Conservation (phyloP, 1,140 invertebrate genomes). For the Heterodera carotae region DNA sequence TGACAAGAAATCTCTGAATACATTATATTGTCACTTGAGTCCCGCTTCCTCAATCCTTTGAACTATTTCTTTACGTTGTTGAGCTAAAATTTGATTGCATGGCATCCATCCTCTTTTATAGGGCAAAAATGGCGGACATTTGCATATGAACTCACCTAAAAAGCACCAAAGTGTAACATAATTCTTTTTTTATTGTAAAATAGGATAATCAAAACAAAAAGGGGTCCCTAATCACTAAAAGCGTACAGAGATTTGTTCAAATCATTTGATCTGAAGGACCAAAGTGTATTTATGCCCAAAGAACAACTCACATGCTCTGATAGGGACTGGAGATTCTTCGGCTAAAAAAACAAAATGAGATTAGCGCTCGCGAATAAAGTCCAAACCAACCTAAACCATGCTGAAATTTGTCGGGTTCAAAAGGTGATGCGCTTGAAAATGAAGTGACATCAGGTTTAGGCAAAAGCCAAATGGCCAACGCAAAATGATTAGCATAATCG, state of each 20-base stretch:
- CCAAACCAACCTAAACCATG: not conserved
- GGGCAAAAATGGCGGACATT: not conserved
- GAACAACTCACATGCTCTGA: conserved; percentile 9
- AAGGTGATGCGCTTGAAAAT: not conserved
- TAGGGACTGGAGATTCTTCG: conserved; percentile 14
- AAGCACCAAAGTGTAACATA: not conserved
- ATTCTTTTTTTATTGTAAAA: not conserved
- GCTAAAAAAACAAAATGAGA: conserved; percentile 2
- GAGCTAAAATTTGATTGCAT: not conserved
- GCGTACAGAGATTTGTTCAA: too few relatives aligned
- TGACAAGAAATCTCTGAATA: not conserved
- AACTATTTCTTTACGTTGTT: conserved; percentile 6
- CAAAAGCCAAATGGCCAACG: conserved; percentile 15
- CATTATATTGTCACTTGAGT: conserved; percentile 2
- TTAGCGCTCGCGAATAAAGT: not conserved
- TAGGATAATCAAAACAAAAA: too few relatives aligned
- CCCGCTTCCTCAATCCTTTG: conserved; percentile 8
- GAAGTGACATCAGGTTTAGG: not conserved
- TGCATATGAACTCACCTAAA: not conserved
- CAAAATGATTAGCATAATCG: conserved; percentile 10
- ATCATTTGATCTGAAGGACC: too few relatives aligned
- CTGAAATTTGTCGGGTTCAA: conserved; percentile 3
- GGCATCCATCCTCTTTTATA: not conserved
- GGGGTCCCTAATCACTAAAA: too few relatives aligned
- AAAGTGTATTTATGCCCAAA: too few relatives aligned